A percentile compares a stretch with the other conserved stretches of the same genome.
Conservation (phyloP, 1,140 invertebrate species). For the Lordiphosa collinella region DNA sequence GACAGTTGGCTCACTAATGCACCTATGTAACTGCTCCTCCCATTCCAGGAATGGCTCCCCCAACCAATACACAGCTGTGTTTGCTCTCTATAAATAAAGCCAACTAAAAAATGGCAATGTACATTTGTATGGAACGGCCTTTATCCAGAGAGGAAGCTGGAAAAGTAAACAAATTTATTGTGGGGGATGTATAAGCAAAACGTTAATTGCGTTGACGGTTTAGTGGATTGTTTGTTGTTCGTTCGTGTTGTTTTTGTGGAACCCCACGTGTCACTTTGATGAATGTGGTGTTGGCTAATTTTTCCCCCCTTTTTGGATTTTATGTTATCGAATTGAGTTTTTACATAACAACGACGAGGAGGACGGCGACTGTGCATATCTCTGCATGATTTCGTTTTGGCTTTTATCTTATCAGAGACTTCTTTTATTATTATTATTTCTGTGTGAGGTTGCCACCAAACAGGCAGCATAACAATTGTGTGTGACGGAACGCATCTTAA, state of each 20-base stretch:
- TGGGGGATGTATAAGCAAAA: conserved; percentile 2
- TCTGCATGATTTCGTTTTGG: conserved; percentile 41
- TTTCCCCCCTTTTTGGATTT: conserved; percentile 8
- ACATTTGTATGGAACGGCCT: conserved; percentile 6
- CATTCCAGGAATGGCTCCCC: conserved; percentile 19
- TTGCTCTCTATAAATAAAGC: conserved; percentile 68
- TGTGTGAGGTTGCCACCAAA: no score
- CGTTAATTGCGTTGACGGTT: conserved; percentile 58
- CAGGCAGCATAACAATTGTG: no score
- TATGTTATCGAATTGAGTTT: conserved; percentile 42
- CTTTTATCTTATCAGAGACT: conserved; percentile 53
- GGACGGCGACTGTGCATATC: conserved; percentile 24
- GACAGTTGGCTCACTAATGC: conserved; percentile 58
- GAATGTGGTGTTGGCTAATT: conserved; percentile 7
- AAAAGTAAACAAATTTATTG: conserved; percentile 24
- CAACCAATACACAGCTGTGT: conserved; percentile 54
- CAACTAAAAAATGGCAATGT: conserved; percentile 68
- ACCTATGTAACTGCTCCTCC: conserved; percentile 7
- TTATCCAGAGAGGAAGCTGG: conserved; percentile 20
- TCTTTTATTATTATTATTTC: no score
- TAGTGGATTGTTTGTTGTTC: conserved; percentile 26
- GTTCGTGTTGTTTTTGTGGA: no score
- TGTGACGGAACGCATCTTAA: conserved; percentile 17
- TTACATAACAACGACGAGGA: conserved; percentile 31
- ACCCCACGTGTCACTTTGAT: conserved; percentile 9